These are phyloP conservation scores for Rhagonycha lutea DNA, from an alignment of 2,888 invertebrate species.

Conservation along the genomic window DNA sequence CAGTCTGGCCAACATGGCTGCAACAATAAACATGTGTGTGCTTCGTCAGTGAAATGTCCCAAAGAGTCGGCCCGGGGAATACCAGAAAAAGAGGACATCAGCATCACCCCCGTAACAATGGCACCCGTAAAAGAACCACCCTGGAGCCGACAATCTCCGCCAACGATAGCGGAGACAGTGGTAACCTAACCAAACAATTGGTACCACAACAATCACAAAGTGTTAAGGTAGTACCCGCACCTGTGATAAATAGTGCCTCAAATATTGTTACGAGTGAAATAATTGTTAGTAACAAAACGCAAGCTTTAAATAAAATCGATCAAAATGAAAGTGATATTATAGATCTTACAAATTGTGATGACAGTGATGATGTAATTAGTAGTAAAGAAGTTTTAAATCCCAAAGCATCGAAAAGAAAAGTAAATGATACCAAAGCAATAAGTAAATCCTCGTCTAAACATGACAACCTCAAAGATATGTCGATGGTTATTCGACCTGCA, in stretches of 20 bases:
- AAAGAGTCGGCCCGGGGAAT: constrained; percentile 65
- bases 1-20: constrained; percentile 65
- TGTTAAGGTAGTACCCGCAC: constrained; percentile 20
- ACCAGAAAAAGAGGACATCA: constrained; percentile 73
- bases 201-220: constrained; percentile 24
- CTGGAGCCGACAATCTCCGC: constrained; percentile 47
- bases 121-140: constrained; percentile 57
- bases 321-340: constrained; percentile 48
- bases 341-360: constrained; percentile 54
- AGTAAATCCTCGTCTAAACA: constrained; percentile 35
- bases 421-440: constrained; percentile 39
- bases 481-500: constrained; percentile 51
- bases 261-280: constrained; percentile 27
- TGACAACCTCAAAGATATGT: constrained; percentile 44
- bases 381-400: constrained; percentile 23
- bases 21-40: constrained; percentile 56
- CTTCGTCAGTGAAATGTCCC: constrained; percentile 57
- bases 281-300: constrained; percentile 41
- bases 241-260: constrained; percentile 41
- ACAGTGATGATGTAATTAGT: constrained; percentile 40
- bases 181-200: constrained; percentile 49
- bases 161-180: constrained; percentile 54
- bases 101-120: constrained; percentile 71
- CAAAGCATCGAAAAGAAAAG: constrained; percentile 28
- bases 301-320: constrained; percentile 32